A percentile compares a stretch with the other conserved stretches of the same genome.
Evolutionary conservation across 2,888 invertebrate genomes (phyloP).

Genomic region (Marronus borbonicus): DNA sequence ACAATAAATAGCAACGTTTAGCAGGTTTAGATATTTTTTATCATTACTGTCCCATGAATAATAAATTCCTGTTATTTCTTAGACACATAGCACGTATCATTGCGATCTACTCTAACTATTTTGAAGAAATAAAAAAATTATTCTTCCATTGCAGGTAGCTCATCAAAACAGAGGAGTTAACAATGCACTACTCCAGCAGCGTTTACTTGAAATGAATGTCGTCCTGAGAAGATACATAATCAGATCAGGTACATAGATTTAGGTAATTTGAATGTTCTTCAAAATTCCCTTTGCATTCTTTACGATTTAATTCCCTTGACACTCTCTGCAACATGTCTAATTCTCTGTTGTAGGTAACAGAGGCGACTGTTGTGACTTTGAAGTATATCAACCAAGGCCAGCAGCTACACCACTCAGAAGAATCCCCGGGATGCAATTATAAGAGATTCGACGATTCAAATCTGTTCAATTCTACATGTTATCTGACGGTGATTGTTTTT

Average conservation of each 20-base stretch:
- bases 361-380: constrained; percentile 55
- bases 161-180: constrained; percentile 47
- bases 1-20: too few relatives aligned
- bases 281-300: not conserved
- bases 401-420: not conserved
- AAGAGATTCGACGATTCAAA: not conserved
- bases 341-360: constrained; percentile 52
- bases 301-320: not conserved
- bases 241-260: constrained; percentile 55
- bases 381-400: constrained; percentile 50
- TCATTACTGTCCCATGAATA: too few relatives aligned
- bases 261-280: constrained; percentile 47
- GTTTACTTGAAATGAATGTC: constrained; percentile 54
- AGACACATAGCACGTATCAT: not conserved
- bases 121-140: not conserved
- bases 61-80: constrained; percentile 5
- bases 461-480: not conserved
- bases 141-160: not conserved
- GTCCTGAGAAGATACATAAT: constrained; percentile 56
- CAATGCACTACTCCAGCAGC: constrained; percentile 54
- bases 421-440: not conserved
- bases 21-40: too few relatives aligned
- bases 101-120: not conserved
- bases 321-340: not conserved
- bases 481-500: not conserved